Evolutionary conservation across 37 sponge, comb jelly and placozoan species (phyloP).

Genomic region (Ianthella basta): DNA sequence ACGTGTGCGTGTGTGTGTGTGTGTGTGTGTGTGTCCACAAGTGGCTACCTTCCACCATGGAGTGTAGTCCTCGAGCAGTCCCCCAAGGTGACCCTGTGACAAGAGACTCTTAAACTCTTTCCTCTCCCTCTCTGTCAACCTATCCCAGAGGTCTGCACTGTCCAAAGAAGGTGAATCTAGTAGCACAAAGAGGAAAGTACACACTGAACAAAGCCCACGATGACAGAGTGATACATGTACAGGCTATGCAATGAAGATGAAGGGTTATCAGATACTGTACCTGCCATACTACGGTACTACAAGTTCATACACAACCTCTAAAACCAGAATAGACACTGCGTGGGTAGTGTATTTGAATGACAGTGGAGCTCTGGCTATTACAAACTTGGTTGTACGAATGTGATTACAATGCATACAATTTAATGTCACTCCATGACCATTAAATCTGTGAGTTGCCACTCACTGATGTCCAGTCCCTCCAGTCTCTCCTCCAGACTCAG

Average conservation of each 20-base stretch:
- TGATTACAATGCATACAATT: too few relatives aligned
- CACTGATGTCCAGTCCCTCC: conserved; percentile 68
- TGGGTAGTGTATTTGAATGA: too few relatives aligned
- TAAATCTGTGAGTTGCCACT: not conserved
- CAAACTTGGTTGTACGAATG: too few relatives aligned
- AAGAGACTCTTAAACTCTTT: conserved; percentile 55
- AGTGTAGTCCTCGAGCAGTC: conserved; percentile 33
- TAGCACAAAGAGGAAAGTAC: not conserved
- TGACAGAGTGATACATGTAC: too few relatives aligned
- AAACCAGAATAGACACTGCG: too few relatives aligned
- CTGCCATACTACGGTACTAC: too few relatives aligned
- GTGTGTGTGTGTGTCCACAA: not conserved
- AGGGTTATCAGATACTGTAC: too few relatives aligned
- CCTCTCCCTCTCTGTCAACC: conserved; percentile 54
- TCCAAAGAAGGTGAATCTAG: conserved; percentile 2
- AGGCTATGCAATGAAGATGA: too few relatives aligned
- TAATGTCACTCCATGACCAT: not conserved
- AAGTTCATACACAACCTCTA: too few relatives aligned
- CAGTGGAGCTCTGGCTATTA: too few relatives aligned
- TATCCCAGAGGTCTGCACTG: conserved; percentile 57
- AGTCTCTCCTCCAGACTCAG: conserved; percentile 66
- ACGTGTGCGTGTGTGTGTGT: not conserved
- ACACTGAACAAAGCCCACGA: too few relatives aligned
- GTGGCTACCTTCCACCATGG: conserved; percentile 82
- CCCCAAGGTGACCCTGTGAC: conserved; percentile 29